Conservation (phyloP, 2,888 invertebrate species). For the Zygothrica quintamaculata region DNA sequence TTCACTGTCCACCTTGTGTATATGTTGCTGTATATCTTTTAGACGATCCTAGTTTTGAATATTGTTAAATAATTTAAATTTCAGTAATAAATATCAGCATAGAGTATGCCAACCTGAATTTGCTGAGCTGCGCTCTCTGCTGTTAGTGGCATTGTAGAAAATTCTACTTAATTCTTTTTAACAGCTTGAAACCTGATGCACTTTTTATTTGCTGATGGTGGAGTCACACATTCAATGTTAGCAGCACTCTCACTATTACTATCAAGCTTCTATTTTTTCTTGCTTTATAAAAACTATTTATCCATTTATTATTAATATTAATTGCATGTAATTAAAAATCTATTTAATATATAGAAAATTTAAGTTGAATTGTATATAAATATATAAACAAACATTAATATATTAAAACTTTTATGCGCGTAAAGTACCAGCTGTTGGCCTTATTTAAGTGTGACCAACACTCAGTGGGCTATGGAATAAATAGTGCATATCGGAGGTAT, state of each 20-base stretch:
- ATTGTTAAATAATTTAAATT: not conserved
- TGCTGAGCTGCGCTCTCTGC: constrained; percentile 91
- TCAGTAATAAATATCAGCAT: not conserved
- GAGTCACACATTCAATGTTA: constrained; percentile 10
- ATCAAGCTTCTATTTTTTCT: not conserved
- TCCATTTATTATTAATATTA: no score
- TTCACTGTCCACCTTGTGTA: constrained; percentile 93
- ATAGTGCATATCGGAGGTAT: not conserved
- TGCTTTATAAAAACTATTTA: not conserved
- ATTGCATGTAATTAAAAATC: not conserved
- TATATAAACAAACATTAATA: no score
- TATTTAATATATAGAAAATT: not conserved
- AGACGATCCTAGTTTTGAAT: constrained; percentile 88
- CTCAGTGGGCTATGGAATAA: no score
- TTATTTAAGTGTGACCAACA: no score
- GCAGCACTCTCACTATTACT: not conserved
- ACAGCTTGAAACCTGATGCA: not conserved
- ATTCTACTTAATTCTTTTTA: not conserved
- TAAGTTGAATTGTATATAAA: not conserved
- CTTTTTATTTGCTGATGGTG: constrained; percentile 1
- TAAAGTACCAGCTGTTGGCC: no score
- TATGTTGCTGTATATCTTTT: constrained; percentile 89
- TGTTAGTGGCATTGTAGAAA: constrained; percentile 89
- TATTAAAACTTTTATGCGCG: no score
- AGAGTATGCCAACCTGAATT: constrained; percentile 85